Percentiles rank a stretch among this genome's conserved stretches.
These are phyloP conservation scores for Synergus gifuensis DNA, from an alignment of 2,888 invertebrate genomes.

Conservation along the genomic window DNA sequence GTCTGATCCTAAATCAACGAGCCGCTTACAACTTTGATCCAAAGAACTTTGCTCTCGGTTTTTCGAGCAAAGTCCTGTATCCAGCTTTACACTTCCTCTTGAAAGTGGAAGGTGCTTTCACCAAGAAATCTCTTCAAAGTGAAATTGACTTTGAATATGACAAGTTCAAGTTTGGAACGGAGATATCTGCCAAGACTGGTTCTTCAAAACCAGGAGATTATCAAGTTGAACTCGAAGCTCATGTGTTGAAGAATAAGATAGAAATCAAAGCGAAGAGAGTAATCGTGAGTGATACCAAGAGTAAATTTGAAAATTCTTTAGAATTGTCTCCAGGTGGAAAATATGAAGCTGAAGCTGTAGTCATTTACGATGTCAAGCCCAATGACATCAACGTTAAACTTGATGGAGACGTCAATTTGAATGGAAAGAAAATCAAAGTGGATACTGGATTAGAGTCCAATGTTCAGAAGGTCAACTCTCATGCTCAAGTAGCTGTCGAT, in stretches of 20 bases:
- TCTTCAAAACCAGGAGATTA: slow-evolving; percentile 79
- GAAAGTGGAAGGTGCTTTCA: slow-evolving; percentile 81
- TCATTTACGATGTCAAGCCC: slow-evolving; percentile 80
- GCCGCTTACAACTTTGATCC: slow-evolving; percentile 57
- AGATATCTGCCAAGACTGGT: slow-evolving; percentile 77
- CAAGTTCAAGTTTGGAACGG: slow-evolving; percentile 80
- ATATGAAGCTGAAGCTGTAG: slow-evolving; percentile 82
- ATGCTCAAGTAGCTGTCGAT: slow-evolving; percentile 80
- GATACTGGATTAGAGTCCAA: slow-evolving; percentile 79
- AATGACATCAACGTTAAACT: slow-evolving; percentile 79
- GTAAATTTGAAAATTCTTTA: slow-evolving; percentile 82
- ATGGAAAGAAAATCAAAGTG: slow-evolving; percentile 80
- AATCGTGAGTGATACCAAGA: slow-evolving; percentile 80
- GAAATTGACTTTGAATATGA: slow-evolving; percentile 81
- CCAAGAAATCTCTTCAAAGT: slow-evolving; percentile 80
- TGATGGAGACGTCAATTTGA: slow-evolving; percentile 80
- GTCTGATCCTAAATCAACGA: slow-evolving; percentile 77
- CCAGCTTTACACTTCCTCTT: slow-evolving; percentile 64
- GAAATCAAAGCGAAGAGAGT: slow-evolving; percentile 81
- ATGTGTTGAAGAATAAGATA: slow-evolving; percentile 78
- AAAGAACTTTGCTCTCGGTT: slow-evolving; percentile 78
- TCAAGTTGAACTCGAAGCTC: slow-evolving; percentile 80
- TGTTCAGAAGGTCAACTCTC: slow-evolving; percentile 78
- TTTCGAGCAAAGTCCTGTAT: slow-evolving; percentile 78
- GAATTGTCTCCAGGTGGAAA: slow-evolving; percentile 82